phyloP scores from a whole-genome alignment of 1,140 invertebrate species.

The Plutomurus gul region DNA sequence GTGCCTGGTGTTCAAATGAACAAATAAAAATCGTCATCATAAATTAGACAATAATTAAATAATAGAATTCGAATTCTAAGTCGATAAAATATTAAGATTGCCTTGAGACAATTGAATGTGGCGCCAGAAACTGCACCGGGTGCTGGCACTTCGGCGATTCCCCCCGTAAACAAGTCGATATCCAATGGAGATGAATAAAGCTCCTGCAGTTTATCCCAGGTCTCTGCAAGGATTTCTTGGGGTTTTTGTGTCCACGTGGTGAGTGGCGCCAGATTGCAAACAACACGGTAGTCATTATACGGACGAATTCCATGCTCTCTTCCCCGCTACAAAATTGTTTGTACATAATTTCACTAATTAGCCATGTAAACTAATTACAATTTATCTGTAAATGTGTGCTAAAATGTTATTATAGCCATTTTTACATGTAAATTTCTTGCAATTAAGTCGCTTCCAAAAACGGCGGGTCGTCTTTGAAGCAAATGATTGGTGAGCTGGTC shows the following conservation, averaged over 20 bases:
- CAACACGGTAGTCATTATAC: constrained; percentile 66
- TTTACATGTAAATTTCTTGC: constrained; percentile 64
- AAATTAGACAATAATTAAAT: background rate
- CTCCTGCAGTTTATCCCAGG: constrained; percentile 58
- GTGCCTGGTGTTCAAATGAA: background rate
- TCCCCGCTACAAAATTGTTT: constrained; percentile 80
- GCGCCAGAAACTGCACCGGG: constrained; percentile 60
- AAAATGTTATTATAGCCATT: background rate
- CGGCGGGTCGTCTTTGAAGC: constrained; percentile 19
- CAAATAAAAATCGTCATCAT: background rate
- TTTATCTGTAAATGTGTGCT: too few species aligned
- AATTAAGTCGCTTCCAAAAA: constrained; percentile 51
- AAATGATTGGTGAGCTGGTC: constrained; percentile 51
- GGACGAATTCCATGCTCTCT: constrained; percentile 67
- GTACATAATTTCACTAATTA: constrained; percentile 67
- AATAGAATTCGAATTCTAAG: background rate
- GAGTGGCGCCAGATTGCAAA: constrained; percentile 66
- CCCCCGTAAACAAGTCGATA: constrained; percentile 65
- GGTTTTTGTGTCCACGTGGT: constrained; percentile 74
- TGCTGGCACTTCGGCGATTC: constrained; percentile 62
- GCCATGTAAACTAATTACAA: too few species aligned
- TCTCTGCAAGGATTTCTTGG: constrained; percentile 60
- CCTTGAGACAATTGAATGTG: constrained; percentile 62
- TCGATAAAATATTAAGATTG: background rate
- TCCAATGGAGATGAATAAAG: constrained; percentile 63